Conservation (phyloP, 2,797 vertebrate genomes). For the Onychomys leucogaster region DNA sequence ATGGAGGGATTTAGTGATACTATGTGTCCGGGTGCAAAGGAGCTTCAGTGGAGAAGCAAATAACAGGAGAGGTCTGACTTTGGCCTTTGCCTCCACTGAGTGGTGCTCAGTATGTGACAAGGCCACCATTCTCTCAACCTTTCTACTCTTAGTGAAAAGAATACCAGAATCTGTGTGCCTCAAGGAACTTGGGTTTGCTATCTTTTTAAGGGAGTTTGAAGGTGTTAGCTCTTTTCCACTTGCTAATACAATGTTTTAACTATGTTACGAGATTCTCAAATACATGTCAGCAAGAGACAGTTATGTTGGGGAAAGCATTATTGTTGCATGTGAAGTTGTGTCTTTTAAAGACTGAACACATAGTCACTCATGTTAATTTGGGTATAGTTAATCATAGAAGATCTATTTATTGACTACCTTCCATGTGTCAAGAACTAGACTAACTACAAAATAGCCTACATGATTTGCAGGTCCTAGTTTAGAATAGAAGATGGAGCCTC, state of each 20-base stretch:
- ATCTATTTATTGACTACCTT: not conserved
- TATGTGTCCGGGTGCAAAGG: no score
- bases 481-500: not conserved
- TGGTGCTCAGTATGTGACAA: not conserved
- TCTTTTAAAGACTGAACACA: not conserved
- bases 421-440: not conserved
- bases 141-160: not conserved
- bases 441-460: not conserved
- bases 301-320: not conserved
- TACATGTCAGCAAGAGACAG: not conserved
- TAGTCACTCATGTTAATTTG: not conserved
- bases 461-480: not conserved
- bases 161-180: not conserved
- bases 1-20: not conserved
- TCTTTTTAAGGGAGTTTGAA: not conserved
- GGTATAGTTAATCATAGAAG: not conserved
- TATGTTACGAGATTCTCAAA: not conserved
- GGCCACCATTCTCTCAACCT: not conserved
- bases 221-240: not conserved
- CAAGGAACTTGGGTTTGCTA: not conserved
- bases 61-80: not conserved
- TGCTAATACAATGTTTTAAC: constrained; percentile 13
- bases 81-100: not conserved
- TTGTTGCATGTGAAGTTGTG: not conserved
- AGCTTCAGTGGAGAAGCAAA: not conserved